Evolutionary conservation across 2,888 invertebrate genomes (phyloP).

Genomic region (Arenicola marina): DNA sequence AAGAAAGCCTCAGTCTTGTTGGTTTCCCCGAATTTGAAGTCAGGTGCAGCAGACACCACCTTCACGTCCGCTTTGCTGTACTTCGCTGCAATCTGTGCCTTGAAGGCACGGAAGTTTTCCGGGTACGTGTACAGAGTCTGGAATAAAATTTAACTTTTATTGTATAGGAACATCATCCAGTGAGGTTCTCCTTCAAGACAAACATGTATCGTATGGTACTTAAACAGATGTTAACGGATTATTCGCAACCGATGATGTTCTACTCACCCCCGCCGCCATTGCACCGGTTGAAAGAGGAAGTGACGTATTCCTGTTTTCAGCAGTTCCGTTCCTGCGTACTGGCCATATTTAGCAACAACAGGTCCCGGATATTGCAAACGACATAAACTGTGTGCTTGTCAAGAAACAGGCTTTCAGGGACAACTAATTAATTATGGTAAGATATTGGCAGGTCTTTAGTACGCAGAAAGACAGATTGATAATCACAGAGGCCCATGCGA

Average conservation of each 20-base stretch:
- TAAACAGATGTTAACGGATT: too few species aligned
- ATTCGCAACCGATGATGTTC: too few species aligned
- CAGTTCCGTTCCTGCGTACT: constrained; percentile 18
- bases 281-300: constrained; percentile 52
- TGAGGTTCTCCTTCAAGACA: too few species aligned
- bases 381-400: neutral
- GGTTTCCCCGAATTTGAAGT: constrained; percentile 92
- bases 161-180: too few species aligned
- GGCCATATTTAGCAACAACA: constrained; percentile 23
- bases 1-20: constrained; percentile 85
- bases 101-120: constrained; percentile 97
- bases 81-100: constrained; percentile 96
- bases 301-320: neutral
- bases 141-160: too few species aligned
- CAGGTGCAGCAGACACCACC: constrained; percentile 57
- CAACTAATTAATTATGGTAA: too few species aligned
- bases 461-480: too few species aligned
- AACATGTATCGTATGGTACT: too few species aligned
- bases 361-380: constrained; percentile 24
- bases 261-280: constrained; percentile 68
- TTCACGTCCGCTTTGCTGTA: constrained; percentile 78
- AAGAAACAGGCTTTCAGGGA: too few species aligned
- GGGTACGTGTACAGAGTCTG: constrained; percentile 98
- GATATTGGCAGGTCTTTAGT: too few species aligned
- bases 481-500: too few species aligned